These are phyloP conservation scores for Cyclargus thomasi DNA, from an alignment of 1,140 invertebrate species.

Conservation along the genomic window DNA sequence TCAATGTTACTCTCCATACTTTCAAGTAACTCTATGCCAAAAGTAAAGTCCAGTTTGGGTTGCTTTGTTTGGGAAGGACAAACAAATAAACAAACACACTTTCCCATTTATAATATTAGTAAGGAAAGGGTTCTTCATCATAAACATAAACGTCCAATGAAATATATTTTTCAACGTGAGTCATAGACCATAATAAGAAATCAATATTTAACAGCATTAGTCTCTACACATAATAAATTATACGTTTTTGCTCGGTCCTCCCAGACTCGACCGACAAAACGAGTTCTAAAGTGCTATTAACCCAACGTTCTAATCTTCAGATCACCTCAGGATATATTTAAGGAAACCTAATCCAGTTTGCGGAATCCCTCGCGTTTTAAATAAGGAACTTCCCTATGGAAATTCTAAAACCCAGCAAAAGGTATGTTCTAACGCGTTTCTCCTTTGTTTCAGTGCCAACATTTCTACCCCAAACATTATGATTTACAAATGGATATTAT, in stretches of 20 bases:
- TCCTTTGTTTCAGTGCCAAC: slow-evolving; percentile 72
- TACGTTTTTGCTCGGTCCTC: not conserved
- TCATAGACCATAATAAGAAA: not conserved
- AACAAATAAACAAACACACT: no score
- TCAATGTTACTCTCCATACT: no score
- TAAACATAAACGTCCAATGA: no score
- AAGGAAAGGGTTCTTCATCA: no score
- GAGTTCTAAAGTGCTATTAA: not conserved
- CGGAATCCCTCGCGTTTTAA: not conserved
- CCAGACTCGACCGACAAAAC: not conserved
- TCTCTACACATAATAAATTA: no score
- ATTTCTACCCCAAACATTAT: slow-evolving; percentile 74
- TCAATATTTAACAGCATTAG: not conserved
- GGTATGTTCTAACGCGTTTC: not conserved
- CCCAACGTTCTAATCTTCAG: not conserved
- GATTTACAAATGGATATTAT: slow-evolving; percentile 76
- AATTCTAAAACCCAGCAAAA: not conserved
- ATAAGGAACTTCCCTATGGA: no score
- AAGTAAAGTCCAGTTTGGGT: no score
- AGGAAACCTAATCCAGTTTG: not conserved
- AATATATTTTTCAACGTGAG: not conserved
- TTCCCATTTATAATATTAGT: no score
- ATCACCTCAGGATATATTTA: not conserved
- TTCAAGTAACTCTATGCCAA: no score
- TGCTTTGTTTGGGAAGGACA: no score